phyloP scores from a whole-genome alignment of 2,113 vertebrate species.

The Urocolius indicus region DNA sequence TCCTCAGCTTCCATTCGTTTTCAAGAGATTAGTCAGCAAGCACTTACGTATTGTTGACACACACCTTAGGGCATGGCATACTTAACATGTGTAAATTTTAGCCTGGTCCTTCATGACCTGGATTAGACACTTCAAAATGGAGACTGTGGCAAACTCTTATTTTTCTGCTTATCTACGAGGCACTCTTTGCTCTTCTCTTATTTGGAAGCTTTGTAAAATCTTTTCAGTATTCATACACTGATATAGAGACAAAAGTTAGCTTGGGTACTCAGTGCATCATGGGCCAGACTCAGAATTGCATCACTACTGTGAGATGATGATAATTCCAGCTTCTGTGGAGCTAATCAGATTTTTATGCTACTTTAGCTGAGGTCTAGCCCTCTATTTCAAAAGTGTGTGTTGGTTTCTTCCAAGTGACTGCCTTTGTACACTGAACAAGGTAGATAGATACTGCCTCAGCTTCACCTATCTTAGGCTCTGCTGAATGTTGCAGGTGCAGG shows the following conservation, averaged over 20 bases:
- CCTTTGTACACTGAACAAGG: neutral
- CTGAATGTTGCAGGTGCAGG: neutral
- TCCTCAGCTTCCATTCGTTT: slow-evolving; percentile 39
- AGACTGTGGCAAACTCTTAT: neutral
- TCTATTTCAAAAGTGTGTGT: neutral
- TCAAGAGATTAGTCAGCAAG: slow-evolving; percentile 67
- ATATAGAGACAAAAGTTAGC: slow-evolving; percentile 1
- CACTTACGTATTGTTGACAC: slow-evolving; percentile 60
- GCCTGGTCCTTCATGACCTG: slow-evolving; percentile 1
- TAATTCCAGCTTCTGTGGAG: neutral
- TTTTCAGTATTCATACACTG: neutral
- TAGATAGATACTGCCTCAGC: neutral
- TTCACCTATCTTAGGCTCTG: neutral
- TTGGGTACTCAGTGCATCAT: neutral
- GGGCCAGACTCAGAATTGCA: neutral
- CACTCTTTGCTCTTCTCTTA: slow-evolving; percentile 10
- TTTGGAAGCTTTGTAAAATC: slow-evolving; percentile 21
- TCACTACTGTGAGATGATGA: neutral
- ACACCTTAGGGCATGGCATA: slow-evolving; percentile 65
- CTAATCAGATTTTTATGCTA: slow-evolving; percentile 41
- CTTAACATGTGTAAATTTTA: slow-evolving; percentile 30
- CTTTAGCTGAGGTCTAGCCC: slow-evolving; percentile 3
- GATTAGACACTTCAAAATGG: slow-evolving; percentile 26
- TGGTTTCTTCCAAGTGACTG: neutral
- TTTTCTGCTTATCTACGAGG: neutral